Evolutionary conservation across 2,113 vertebrate genomes (phyloP).

Genomic region (Gavialis gangeticus): DNA sequence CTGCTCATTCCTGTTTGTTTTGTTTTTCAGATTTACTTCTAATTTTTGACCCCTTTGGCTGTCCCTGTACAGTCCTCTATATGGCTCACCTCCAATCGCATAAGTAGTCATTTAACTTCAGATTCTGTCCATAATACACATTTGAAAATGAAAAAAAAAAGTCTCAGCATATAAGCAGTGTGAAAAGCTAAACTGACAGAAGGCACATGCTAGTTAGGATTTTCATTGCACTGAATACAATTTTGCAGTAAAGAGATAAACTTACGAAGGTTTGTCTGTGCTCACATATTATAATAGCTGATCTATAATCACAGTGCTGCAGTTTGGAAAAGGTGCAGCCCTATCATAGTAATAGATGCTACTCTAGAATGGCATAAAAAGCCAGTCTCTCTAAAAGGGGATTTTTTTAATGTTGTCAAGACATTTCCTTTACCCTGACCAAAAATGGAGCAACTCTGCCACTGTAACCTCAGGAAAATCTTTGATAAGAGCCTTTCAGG

Average conservation of each 20-base stretch:
- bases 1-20: neutral
- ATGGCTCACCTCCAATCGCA: neutral
- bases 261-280: conserved; percentile 24
- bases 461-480: conserved; percentile 54
- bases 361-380: conserved; percentile 38
- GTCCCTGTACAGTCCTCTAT: neutral
- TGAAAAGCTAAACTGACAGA: conserved; percentile 34
- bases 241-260: conserved; percentile 65
- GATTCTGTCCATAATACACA: neutral
- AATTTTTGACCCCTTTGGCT: conserved; percentile 12
- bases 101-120: neutral
- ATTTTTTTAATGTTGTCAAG: conserved; percentile 63
- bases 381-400: conserved; percentile 52
- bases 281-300: neutral
- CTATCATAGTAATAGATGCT: conserved; percentile 48
- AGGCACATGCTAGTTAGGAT: conserved; percentile 32
- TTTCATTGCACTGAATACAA: conserved; percentile 49
- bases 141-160: neutral
- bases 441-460: conserved; percentile 45
- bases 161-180: conserved; percentile 13
- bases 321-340: conserved; percentile 16
- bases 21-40: neutral
- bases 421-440: conserved; percentile 34
- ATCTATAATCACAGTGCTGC: conserved; percentile 36
- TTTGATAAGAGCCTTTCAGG: conserved; percentile 30